Evolutionary conservation across 1,140 invertebrate species (phyloP).

Genomic region (Cepaea nemoralis): DNA sequence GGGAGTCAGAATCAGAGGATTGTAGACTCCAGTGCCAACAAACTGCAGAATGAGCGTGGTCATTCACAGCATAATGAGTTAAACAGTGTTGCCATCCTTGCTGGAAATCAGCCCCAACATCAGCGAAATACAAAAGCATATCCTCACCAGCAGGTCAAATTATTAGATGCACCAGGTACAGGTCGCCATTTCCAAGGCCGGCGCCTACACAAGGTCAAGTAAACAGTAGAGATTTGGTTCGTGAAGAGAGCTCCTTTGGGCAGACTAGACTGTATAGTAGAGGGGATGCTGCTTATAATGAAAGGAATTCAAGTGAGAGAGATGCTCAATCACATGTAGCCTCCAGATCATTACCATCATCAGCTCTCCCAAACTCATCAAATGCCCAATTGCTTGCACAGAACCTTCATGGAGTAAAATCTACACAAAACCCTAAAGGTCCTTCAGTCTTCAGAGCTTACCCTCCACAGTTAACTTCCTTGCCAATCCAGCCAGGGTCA

Average conservation of each 20-base stretch:
- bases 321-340: not conserved
- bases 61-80: conserved; percentile 24
- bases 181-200: not conserved
- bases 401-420: not conserved
- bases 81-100: not conserved
- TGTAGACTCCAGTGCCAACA: not conserved
- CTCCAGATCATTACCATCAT: conserved; percentile 12
- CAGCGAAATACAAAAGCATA: not conserved
- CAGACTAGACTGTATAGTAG: not conserved
- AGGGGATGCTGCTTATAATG: not conserved
- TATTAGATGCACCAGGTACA: conserved; percentile 25
- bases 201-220: not conserved
- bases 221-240: not conserved
- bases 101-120: not conserved
- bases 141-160: conserved; percentile 14
- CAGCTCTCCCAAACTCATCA: not conserved
- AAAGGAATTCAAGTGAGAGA: not conserved
- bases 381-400: not conserved
- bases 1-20: conserved; percentile 19
- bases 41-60: conserved; percentile 15
- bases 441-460: conserved; percentile 31
- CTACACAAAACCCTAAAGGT: not conserved
- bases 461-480: conserved; percentile 6
- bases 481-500: conserved; percentile 7
- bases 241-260: not conserved